These are phyloP conservation scores for Trichechus manatus DNA, from an alignment of 2,113 vertebrate genomes.

Conservation along the genomic window DNA sequence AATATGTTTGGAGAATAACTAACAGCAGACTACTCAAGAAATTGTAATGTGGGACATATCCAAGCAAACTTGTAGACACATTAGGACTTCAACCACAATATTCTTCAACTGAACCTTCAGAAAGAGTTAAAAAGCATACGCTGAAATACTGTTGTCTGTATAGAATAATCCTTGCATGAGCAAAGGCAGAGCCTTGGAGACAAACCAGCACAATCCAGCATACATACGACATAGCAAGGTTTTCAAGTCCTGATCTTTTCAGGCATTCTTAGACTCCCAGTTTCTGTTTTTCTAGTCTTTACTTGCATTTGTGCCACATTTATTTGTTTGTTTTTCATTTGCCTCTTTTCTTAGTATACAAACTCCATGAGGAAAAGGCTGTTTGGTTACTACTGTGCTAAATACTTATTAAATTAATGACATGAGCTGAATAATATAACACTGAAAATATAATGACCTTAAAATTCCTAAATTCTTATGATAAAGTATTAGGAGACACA, in stretches of 20 bases:
- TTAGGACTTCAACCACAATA: neutral
- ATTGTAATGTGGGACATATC: neutral
- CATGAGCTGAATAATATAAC: neutral
- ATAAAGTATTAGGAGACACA: neutral
- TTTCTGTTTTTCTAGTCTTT: neutral
- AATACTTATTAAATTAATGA: neutral
- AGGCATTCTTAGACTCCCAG: neutral
- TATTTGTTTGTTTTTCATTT: neutral
- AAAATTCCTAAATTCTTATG: neutral
- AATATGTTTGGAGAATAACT: neutral
- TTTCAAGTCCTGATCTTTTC: neutral
- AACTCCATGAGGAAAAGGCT: conserved; percentile 30
- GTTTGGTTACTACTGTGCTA: neutral
- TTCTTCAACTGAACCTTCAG: neutral
- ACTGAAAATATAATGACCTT: neutral
- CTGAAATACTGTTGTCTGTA: neutral
- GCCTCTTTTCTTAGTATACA: neutral
- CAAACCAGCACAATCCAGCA: neutral
- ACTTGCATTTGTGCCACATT: neutral
- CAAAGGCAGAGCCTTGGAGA: neutral
- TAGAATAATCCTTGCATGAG: neutral
- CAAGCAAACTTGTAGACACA: neutral
- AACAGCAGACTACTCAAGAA: neutral
- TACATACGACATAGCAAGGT: neutral
- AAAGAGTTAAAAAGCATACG: neutral